Base-by-base conservation (phyloP, 2,113 vertebrate genomes). In the Pollachius pollachius region DNA sequence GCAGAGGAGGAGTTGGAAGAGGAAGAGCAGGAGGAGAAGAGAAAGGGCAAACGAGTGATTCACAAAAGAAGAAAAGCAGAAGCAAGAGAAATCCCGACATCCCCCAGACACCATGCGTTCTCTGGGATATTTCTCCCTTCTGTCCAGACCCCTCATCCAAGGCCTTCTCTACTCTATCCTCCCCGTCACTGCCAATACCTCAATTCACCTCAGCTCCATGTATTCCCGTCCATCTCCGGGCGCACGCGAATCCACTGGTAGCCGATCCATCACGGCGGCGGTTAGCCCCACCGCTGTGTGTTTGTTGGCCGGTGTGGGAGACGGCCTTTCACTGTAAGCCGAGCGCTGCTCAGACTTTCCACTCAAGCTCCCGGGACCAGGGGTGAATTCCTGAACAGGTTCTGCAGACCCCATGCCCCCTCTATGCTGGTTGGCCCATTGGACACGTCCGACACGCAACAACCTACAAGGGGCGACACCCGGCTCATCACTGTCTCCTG, bases 261-360 rank as follows among this genome's bases (percentile, higher is more conserved):
- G 23, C 48, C 18, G 62, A 57, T 52, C 34, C 67, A 67, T 63
- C 62, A 11, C 37, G 41, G 37, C 21, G 37, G 54, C 62, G 23
- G 54, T 57, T 57, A 17, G 41, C 41, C 41, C 61, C 12, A 27
- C 19, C 18, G 59, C 25, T 48, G 5, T 48, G 23, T 21, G 23
- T 70, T 13, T 66, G 48, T 56, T 52, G 25, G 25, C 25, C 18
- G 52, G 15, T 4, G 62, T 17, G 25, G 15, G 16, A 73, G 37
- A 73, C 18, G 52, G 27, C 41, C 41, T 13, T 48, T 5, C 4
- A 30, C 16, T 63, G 27, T 63, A 63, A 21, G 1, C 21, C 60
- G 13, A 23, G 62, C 34, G 17, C 3, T 16, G 58, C 30, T 18
- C 13, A 75, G 70, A 69, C 12, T 37, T 11, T 13, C 1, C 5